Percentiles rank a stretch among this genome's conserved stretches.
phyloP scores from a whole-genome alignment of 2,113 vertebrate genomes.

The Coptodon bakossiorum region DNA sequence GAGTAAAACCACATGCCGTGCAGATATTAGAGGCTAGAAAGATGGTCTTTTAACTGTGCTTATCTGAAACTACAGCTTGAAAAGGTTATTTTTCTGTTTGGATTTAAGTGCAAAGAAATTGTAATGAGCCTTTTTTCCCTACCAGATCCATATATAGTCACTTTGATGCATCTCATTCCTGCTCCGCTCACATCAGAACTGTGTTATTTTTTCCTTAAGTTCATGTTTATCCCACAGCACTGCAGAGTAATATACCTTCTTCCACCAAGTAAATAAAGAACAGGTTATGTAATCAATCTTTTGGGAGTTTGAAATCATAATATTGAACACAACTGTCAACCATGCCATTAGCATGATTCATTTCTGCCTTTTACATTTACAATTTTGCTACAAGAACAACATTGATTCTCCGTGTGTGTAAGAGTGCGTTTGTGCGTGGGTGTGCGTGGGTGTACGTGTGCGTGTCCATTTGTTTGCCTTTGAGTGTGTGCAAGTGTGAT shows the following conservation, averaged over 20 bases:
- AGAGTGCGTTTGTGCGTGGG: constrained; percentile 7
- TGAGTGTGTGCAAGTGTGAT: constrained; percentile 24
- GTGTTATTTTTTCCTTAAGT: constrained; percentile 41
- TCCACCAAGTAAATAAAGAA: constrained; percentile 72
- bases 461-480: constrained; percentile 38
- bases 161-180: background rate
- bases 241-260: constrained; percentile 57
- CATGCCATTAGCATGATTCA: constrained; percentile 79
- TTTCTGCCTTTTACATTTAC: constrained; percentile 77
- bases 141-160: background rate
- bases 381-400: constrained; percentile 74
- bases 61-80: background rate
- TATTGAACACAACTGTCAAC: constrained; percentile 78
- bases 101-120: background rate
- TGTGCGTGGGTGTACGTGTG: background rate
- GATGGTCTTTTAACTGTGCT: background rate
- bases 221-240: constrained; percentile 50
- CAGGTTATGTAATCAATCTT: constrained; percentile 78
- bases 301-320: constrained; percentile 74
- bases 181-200: constrained; percentile 7
- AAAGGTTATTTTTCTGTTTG: background rate
- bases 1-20: background rate
- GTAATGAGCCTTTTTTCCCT: background rate
- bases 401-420: constrained; percentile 61
- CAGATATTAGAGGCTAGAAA: background rate